Conservation (phyloP, 2,888 invertebrate genomes). For the Chrysolina americana region DNA sequence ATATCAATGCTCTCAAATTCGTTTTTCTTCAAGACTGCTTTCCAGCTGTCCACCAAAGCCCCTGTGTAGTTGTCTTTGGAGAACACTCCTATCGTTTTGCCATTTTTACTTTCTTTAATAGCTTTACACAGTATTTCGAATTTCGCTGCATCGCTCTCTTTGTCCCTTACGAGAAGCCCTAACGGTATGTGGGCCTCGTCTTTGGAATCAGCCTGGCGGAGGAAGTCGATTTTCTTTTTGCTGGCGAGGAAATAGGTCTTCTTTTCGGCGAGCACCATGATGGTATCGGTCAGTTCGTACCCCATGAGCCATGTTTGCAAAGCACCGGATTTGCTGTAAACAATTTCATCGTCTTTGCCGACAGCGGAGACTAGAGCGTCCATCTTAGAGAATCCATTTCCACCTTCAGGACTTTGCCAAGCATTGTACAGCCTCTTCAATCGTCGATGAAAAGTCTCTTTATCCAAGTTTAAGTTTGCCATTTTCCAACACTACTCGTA, state of each 20-base stretch:
- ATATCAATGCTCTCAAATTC: conserved; percentile 82
- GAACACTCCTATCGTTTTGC: conserved; percentile 91
- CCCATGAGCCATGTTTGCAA: conserved; percentile 98
- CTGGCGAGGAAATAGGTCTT: conserved; percentile 93
- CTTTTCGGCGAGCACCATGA: conserved; percentile 90
- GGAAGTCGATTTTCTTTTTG: conserved; percentile 98
- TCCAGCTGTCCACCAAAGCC: conserved; percentile 94
- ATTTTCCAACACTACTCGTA: conserved; percentile 52
- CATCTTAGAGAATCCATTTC: conserved; percentile 83
- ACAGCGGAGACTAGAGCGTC: conserved; percentile 94
- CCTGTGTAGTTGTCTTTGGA: conserved; percentile 94
- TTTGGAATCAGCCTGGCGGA: conserved; percentile 90
- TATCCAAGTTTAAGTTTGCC: conserved; percentile 87
- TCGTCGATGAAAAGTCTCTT: conserved; percentile 93
- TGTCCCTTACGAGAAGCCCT: conserved; percentile 89
- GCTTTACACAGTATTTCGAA: conserved; percentile 82
- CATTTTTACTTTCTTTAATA: conserved; percentile 90
- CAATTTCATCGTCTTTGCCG: conserved; percentile 94
- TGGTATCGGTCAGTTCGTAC: conserved; percentile 96
- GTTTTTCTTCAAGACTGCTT: conserved; percentile 81
- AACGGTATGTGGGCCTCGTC: conserved; percentile 87
- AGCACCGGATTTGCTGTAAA: conserved; percentile 97
- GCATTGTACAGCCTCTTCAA: conserved; percentile 90
- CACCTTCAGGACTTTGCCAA: conserved; percentile 83
- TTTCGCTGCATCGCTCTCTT: conserved; percentile 95